Conservation (phyloP, 2,797 vertebrate species). For the Pseudochirops corinnae region DNA sequence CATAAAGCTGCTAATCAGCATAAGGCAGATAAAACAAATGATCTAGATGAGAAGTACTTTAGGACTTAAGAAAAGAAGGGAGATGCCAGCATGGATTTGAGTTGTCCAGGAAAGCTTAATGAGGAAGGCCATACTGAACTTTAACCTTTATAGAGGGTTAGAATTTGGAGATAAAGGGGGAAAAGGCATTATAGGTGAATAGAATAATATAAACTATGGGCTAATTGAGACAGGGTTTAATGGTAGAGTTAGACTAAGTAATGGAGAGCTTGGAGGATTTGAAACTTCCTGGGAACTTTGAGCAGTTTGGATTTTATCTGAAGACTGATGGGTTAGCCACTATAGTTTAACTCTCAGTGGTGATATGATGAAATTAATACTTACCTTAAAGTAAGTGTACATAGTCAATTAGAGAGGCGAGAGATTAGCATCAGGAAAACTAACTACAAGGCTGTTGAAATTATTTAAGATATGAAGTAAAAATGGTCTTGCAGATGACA, state of each 20-base stretch:
- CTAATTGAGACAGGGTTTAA: background rate
- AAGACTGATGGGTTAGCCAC: background rate
- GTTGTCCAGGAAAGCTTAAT: background rate
- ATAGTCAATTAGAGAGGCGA: background rate
- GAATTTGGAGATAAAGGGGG: background rate
- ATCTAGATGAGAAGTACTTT: background rate
- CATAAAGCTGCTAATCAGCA: background rate
- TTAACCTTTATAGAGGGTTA: background rate
- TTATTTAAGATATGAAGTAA: background rate
- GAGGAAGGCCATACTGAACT: background rate
- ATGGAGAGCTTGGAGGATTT: background rate
- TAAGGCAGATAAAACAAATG: background rate
- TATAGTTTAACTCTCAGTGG: background rate
- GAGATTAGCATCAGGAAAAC: no score
- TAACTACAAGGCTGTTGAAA: background rate
- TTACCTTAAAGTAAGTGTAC: background rate
- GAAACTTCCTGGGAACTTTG: background rate
- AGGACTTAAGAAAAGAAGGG: background rate
- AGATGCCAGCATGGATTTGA: background rate
- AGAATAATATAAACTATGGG: background rate
- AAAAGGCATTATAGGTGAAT: background rate
- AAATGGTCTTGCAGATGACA: background rate
- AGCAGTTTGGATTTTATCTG: background rate
- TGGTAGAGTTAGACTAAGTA: background rate
- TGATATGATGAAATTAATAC: background rate